Percentiles rank a stretch among this genome's conserved stretches.
These are phyloP conservation scores for Garrulus glandarius DNA, from an alignment of 2,797 vertebrate species.

Conservation along the genomic window DNA sequence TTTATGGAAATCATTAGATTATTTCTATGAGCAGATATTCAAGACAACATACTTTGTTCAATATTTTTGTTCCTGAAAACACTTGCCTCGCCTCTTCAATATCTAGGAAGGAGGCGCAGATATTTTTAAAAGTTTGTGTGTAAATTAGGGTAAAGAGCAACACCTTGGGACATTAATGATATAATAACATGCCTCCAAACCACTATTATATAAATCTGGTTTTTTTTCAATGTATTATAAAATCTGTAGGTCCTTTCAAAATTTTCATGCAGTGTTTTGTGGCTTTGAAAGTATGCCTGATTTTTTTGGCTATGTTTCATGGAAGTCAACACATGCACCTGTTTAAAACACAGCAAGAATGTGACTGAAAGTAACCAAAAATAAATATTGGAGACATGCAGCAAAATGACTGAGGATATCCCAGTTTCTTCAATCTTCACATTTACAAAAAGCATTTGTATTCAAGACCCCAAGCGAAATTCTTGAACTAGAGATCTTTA, in stretches of 20 bases:
- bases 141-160: neutral
- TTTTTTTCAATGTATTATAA: neutral
- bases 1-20: neutral
- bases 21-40: neutral
- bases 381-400: neutral
- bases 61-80: neutral
- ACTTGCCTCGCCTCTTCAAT: neutral
- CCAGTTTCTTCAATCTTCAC: neutral
- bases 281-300: neutral
- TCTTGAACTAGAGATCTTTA: neutral
- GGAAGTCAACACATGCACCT: neutral
- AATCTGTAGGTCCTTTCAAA: neutral
- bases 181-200: neutral
- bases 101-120: neutral
- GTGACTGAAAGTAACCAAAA: neutral
- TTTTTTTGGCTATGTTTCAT: neutral
- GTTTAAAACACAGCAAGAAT: neutral
- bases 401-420: neutral
- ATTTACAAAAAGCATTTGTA: neutral
- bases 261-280: neutral
- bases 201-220: neutral
- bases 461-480: neutral
- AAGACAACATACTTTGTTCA: neutral
- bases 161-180: neutral
- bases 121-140: neutral